phyloP scores from a whole-genome alignment of 1,140 invertebrate species.

The Drosophila novamexicana region DNA sequence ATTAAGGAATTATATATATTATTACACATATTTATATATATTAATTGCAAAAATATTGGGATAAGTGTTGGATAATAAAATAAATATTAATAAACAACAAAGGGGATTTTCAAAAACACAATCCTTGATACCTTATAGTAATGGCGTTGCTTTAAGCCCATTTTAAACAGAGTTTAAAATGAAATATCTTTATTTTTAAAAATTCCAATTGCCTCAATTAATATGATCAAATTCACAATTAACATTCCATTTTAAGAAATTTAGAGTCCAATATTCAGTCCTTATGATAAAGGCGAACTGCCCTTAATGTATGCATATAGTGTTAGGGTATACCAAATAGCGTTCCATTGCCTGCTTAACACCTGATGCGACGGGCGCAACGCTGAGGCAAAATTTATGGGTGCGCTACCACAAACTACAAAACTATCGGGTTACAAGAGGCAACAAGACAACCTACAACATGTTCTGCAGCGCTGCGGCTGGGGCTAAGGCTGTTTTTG shows the following conservation, averaged over 20 bases:
- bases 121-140: no score
- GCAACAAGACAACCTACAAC: constrained; percentile 81
- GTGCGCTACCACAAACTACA: constrained; percentile 81
- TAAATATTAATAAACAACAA: no score
- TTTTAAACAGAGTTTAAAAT: no score
- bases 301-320: background rate
- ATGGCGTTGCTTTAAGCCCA: no score
- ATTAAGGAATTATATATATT: no score
- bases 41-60: no score
- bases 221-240: background rate
- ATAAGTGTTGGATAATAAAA: no score
- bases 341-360: constrained; percentile 64
- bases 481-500: constrained; percentile 11
- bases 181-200: no score
- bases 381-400: constrained; percentile 68
- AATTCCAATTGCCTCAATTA: no score
- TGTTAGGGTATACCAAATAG: constrained; percentile 11
- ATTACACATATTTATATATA: no score
- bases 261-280: background rate
- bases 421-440: constrained; percentile 78
- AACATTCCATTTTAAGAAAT: background rate
- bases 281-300: background rate
- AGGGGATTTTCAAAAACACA: no score
- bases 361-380: constrained; percentile 64
- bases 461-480: constrained; percentile 50